Percentiles rank a stretch among this genome's conserved stretches.
Evolutionary conservation across 2,797 vertebrate species (phyloP).

Genomic region (Pelodytes ibericus): DNA sequence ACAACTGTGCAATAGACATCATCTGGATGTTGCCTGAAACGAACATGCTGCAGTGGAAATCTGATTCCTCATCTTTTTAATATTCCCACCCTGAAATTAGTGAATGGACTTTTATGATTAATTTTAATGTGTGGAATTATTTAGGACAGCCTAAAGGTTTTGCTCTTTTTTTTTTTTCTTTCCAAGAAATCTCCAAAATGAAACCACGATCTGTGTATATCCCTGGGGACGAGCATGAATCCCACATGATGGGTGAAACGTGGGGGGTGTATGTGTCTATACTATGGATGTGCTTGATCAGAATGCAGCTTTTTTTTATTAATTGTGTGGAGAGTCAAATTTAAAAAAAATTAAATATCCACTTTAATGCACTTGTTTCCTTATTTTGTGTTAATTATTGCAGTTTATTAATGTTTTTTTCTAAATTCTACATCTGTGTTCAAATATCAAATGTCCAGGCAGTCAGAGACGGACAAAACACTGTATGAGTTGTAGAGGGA

Average conservation of each 20-base stretch:
- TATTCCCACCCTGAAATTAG: not conserved
- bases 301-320: conserved; percentile 47
- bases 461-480: too few species aligned
- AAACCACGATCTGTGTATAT: conserved; percentile 12
- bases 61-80: not conserved
- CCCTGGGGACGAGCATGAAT: conserved; percentile 33
- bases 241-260: conserved; percentile 2
- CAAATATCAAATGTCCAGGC: not conserved
- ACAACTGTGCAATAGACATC: not conserved
- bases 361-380: conserved; percentile 4
- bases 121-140: not conserved
- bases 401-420: not conserved
- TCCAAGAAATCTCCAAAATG: not conserved
- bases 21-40: not conserved
- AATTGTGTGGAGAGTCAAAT: conserved; percentile 41
- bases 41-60: not conserved
- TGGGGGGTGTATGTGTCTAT: conserved; percentile 18
- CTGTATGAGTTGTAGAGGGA: too few species aligned
- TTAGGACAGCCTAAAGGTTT: not conserved
- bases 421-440: not conserved
- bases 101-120: not conserved
- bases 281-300: conserved; percentile 39
- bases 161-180: too few species aligned
- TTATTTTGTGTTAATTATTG: not conserved
- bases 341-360: conserved; percentile 23